Percentiles rank a stretch among this genome's conserved stretches.
These are phyloP conservation scores for Ispidina lecontei DNA, from an alignment of 2,797 vertebrate species.

Conservation along the genomic window DNA sequence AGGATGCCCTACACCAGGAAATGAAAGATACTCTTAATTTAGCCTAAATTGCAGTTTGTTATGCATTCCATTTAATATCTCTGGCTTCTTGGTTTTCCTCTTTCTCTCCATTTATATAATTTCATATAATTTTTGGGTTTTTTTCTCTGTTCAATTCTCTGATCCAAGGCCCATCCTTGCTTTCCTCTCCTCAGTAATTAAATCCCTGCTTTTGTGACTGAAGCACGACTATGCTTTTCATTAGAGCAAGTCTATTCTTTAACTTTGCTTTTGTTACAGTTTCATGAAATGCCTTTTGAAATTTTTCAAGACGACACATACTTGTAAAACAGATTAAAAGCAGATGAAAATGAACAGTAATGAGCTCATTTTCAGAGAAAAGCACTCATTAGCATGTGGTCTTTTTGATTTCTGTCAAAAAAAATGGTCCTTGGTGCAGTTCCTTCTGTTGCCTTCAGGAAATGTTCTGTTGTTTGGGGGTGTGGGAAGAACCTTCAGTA, in stretches of 20 bases:
- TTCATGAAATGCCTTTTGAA: constrained; percentile 38
- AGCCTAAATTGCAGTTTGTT: background rate
- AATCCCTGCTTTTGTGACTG: background rate
- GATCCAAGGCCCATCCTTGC: background rate
- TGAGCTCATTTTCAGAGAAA: constrained; percentile 48
- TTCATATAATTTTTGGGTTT: background rate
- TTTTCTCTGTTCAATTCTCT: background rate
- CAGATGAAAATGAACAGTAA: constrained; percentile 44
- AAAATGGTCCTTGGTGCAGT: background rate
- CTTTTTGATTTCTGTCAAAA: constrained; percentile 32
- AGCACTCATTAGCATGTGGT: background rate
- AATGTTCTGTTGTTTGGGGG: background rate
- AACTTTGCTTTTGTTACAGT: constrained; percentile 41
- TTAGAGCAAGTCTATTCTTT: background rate
- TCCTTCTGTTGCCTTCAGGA: constrained; percentile 1
- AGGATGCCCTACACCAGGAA: background rate
- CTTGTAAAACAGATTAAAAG: constrained; percentile 57
- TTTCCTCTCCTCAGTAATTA: background rate
- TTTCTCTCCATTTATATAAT: background rate
- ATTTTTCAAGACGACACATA: constrained; percentile 1
- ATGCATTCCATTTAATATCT: background rate
- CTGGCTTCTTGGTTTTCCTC: background rate
- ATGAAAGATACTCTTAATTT: background rate
- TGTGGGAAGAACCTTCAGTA: background rate
- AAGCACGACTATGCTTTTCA: background rate